These are phyloP conservation scores for Hymenopus coronatus DNA, from an alignment of 2,888 invertebrate genomes.

Conservation along the genomic window DNA sequence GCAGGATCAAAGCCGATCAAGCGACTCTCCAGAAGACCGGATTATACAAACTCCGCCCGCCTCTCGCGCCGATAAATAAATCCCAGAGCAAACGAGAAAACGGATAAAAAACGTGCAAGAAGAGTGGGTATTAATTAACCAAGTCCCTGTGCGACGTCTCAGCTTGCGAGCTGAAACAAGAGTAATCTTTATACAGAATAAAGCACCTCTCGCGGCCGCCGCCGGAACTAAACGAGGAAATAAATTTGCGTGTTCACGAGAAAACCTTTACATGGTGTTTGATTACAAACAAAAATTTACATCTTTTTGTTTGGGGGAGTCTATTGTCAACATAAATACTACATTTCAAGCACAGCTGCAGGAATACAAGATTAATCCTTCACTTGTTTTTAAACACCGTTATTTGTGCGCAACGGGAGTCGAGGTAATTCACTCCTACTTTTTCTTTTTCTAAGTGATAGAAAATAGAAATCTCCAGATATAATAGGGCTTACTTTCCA, in stretches of 20 bases:
- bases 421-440: too few species aligned
- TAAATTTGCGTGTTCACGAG: neutral
- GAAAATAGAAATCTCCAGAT: too few species aligned
- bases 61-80: neutral
- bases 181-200: neutral
- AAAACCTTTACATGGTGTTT: neutral
- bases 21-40: neutral
- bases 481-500: too few species aligned
- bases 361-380: too few species aligned
- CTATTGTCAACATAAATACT: too few species aligned
- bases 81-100: neutral
- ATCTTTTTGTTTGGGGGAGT: too few species aligned
- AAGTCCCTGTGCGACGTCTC: neutral
- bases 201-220: neutral
- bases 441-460: too few species aligned
- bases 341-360: too few species aligned
- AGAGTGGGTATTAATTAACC: neutral
- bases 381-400: too few species aligned
- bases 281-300: neutral
- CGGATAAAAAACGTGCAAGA: neutral
- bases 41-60: neutral
- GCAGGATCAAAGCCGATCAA: neutral
- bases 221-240: neutral
- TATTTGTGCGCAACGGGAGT: too few species aligned
- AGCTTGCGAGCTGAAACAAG: neutral